Conservation (phyloP, 2,888 invertebrate genomes). For the Heteropelma amictum region DNA sequence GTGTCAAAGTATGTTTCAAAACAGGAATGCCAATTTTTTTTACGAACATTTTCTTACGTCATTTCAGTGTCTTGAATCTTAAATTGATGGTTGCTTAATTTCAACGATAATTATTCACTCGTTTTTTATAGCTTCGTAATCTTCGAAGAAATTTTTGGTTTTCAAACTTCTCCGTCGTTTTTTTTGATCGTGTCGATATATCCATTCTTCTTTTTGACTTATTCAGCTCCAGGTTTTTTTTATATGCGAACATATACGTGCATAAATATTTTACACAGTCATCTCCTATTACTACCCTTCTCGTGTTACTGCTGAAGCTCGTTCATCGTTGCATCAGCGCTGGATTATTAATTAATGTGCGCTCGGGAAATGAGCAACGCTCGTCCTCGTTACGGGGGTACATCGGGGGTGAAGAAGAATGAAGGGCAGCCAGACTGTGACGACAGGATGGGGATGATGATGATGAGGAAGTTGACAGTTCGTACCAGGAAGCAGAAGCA, state of each 20-base stretch:
- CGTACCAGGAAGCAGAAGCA: neutral
- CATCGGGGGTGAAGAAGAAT: slow-evolving; percentile 61
- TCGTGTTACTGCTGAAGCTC: slow-evolving; percentile 28
- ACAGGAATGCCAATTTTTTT: no score
- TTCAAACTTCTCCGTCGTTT: neutral
- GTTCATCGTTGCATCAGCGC: slow-evolving; percentile 52
- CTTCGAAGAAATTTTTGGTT: neutral
- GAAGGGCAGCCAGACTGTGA: slow-evolving; percentile 4
- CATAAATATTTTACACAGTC: neutral
- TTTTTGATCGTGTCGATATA: neutral
- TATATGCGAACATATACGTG: neutral
- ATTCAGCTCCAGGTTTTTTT: slow-evolving; percentile 16
- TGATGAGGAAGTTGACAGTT: slow-evolving; percentile 50
- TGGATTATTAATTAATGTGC: slow-evolving; percentile 60
- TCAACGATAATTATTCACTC: no score
- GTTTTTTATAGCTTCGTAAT: neutral
- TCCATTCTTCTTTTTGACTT: neutral
- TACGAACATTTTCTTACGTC: no score
- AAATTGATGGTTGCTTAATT: no score
- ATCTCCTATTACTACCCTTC: slow-evolving; percentile 2
- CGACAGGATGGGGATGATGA: slow-evolving; percentile 38
- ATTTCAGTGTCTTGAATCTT: no score
- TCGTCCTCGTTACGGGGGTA: slow-evolving; percentile 51
- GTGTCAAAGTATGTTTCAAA: neutral
- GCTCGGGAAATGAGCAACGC: slow-evolving; percentile 53